phyloP scores from a whole-genome alignment of 2,797 vertebrate genomes.

The Argya squamiceps region DNA sequence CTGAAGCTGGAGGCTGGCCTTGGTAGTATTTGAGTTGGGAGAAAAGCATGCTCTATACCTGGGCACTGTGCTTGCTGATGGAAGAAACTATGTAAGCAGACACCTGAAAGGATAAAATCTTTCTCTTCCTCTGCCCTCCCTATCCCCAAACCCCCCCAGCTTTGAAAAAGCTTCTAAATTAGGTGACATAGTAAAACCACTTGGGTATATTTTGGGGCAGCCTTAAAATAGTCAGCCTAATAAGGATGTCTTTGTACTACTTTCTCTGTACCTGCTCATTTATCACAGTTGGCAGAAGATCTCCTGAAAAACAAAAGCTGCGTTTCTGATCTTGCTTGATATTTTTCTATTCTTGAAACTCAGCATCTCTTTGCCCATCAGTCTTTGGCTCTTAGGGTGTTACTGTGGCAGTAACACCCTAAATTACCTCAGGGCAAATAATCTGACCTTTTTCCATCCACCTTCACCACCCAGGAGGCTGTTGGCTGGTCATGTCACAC shows the following conservation, averaged over 20 bases:
- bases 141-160: accelerated
- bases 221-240: conserved; percentile 57
- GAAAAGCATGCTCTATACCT: not conserved
- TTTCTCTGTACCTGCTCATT: not conserved
- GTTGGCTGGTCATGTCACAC: not conserved
- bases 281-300: not conserved
- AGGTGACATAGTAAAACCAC: conserved; percentile 29
- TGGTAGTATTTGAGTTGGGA: not conserved
- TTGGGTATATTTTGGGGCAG: not conserved
- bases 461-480: not conserved
- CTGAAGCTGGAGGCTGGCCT: not conserved
- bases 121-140: not conserved
- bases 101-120: not conserved
- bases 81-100: not conserved
- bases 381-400: not conserved
- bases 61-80: not conserved
- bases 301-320: not conserved
- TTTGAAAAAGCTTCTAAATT: conserved; percentile 31
- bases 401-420: not conserved
- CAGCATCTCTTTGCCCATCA: not conserved
- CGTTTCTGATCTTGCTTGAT: not conserved
- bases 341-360: not conserved
- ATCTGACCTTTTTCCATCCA: not conserved
- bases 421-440: not conserved
- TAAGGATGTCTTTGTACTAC: conserved; percentile 56